Evolutionary conservation across 2,888 invertebrate genomes (phyloP).

Genomic region (Melieria crassipennis): DNA sequence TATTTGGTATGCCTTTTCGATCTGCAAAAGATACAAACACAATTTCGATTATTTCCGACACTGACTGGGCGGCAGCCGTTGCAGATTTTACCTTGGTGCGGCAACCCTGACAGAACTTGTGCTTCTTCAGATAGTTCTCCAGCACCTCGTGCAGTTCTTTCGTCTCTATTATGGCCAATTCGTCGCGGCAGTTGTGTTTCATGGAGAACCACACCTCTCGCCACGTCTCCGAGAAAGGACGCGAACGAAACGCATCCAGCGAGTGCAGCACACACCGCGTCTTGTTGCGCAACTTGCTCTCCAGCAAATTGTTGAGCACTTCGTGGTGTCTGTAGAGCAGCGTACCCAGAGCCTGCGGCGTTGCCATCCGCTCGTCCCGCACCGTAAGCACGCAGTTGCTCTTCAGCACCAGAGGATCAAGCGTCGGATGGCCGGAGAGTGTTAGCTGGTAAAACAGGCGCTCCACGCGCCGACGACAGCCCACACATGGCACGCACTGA

Average conservation of each 20-base stretch:
- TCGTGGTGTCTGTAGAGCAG: constrained; percentile 87
- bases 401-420: constrained; percentile 86
- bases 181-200: constrained; percentile 81
- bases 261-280: constrained; percentile 90
- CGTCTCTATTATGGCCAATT: constrained; percentile 88
- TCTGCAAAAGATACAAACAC: constrained; percentile 61
- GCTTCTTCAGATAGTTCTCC: constrained; percentile 90
- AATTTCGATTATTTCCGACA: not conserved
- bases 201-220: constrained; percentile 87
- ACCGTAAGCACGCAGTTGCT: constrained; percentile 81
- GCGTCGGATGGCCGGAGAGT: constrained; percentile 84
- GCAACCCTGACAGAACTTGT: constrained; percentile 93
- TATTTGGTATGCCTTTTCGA: constrained; percentile 83
- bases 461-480: constrained; percentile 92
- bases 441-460: constrained; percentile 86
- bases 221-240: constrained; percentile 79
- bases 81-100: constrained; percentile 81
- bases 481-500: constrained; percentile 93
- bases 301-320: constrained; percentile 80
- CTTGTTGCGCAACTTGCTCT: constrained; percentile 87
- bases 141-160: constrained; percentile 85
- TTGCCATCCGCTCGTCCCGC: constrained; percentile 80
- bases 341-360: constrained; percentile 83
- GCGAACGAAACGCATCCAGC: constrained; percentile 84
- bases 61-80: not conserved